phyloP scores from a whole-genome alignment of 2,113 vertebrate species.

The Pitta sordida region DNA sequence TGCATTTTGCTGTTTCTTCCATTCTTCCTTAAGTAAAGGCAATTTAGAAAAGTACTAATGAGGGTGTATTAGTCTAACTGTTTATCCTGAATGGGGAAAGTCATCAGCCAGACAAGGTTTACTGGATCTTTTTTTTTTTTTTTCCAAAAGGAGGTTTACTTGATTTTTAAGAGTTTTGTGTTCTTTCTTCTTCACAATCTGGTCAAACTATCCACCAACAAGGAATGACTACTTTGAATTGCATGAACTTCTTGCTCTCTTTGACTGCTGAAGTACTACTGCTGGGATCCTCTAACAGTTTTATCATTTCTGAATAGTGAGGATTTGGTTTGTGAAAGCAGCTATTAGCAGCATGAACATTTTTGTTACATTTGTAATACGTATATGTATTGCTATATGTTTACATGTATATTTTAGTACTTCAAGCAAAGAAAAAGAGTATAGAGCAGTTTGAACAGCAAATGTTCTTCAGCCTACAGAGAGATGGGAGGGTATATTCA shows the following conservation, averaged over 20 bases:
- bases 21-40: not conserved
- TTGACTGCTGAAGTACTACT: not conserved
- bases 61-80: not conserved
- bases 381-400: not conserved
- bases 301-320: not conserved
- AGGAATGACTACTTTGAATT: not conserved
- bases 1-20: not conserved
- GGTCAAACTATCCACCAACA: not conserved
- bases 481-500: not conserved
- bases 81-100: not conserved
- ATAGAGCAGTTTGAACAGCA: not conserved
- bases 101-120: not conserved
- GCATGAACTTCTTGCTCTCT: not conserved
- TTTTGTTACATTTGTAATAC: not conserved
- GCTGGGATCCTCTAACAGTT: not conserved
- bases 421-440: not conserved
- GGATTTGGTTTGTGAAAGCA: not conserved
- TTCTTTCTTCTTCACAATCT: not conserved
- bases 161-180: not conserved
- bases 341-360: not conserved
- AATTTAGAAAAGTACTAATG: not conserved
- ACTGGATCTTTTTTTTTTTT: not conserved
- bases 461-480: conserved; percentile 11
- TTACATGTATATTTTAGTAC: not conserved
- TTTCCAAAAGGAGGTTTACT: not conserved